Evolutionary conservation across 2,113 vertebrate species (phyloP).

Genomic region (Corythaeola cristata): DNA sequence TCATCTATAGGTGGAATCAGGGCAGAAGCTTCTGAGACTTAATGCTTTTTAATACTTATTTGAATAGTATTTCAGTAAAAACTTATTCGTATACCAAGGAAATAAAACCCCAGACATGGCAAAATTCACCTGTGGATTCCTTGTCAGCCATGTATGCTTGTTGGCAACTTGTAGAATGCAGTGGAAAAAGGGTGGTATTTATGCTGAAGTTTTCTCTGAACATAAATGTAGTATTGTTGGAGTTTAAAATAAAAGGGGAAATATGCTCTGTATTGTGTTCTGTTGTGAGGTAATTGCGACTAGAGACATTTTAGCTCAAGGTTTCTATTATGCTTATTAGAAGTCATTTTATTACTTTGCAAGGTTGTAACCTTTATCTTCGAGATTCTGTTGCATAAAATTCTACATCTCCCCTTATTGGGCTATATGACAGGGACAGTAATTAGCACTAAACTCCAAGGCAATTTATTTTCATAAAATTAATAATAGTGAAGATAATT

Average conservation of each 20-base stretch:
- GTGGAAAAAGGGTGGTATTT: neutral
- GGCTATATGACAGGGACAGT: neutral
- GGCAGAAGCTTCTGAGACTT: neutral
- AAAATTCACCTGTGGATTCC: neutral
- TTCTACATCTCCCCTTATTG: neutral
- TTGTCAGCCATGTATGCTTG: neutral
- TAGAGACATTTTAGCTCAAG: neutral
- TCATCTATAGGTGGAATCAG: neutral
- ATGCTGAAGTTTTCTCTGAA: neutral
- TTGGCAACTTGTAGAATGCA: neutral
- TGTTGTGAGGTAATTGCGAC: neutral
- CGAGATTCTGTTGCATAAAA: neutral
- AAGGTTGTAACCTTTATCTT: neutral
- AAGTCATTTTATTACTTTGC: constrained; percentile 2
- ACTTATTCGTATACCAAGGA: neutral
- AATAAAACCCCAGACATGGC: neutral
- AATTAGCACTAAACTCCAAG: constrained; percentile 46
- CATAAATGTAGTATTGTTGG: neutral
- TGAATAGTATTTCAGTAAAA: neutral
- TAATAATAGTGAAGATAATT: constrained; percentile 67
- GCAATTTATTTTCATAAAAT: constrained; percentile 55
- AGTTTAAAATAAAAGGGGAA: neutral
- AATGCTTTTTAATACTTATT: neutral
- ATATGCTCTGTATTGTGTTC: neutral
- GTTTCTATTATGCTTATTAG: neutral